phyloP scores from a whole-genome alignment of 1,140 invertebrate genomes.

The Popillia japonica region DNA sequence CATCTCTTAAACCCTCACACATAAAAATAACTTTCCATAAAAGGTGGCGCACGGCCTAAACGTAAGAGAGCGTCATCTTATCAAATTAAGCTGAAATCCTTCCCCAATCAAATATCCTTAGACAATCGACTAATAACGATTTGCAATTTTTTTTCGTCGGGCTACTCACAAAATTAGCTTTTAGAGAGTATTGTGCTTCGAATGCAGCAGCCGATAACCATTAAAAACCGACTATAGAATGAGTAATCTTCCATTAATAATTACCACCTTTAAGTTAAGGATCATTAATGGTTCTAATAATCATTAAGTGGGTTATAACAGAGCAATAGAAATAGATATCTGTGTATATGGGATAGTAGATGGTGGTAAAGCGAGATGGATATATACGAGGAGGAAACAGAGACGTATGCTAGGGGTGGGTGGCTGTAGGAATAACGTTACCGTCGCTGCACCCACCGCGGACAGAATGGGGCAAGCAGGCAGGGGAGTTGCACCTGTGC shows the following conservation, averaged over 20 bases:
- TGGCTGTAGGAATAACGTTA: background rate
- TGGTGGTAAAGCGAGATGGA: background rate
- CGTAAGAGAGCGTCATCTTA: background rate
- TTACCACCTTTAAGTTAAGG: slow-evolving; percentile 34
- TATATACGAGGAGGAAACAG: background rate
- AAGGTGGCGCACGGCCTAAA: background rate
- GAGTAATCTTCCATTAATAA: slow-evolving; percentile 29
- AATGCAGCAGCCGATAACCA: background rate
- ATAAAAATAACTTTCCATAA: slow-evolving; percentile 9
- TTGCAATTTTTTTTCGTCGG: background rate
- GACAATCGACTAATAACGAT: background rate
- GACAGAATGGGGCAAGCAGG: slow-evolving; percentile 16
- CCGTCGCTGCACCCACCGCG: background rate
- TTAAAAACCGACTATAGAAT: background rate
- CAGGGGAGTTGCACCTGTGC: slow-evolving; percentile 41
- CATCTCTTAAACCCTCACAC: background rate
- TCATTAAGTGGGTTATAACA: slow-evolving; percentile 34
- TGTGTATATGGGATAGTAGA: background rate
- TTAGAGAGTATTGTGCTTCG: background rate
- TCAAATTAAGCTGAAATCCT: background rate
- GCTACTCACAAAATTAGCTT: background rate
- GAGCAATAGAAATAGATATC: slow-evolving; percentile 11
- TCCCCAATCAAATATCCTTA: background rate
- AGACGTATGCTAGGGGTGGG: background rate
- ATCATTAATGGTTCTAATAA: slow-evolving; percentile 38